Conservation (phyloP, 2,113 vertebrate species). For the Nesospiza acunhae region DNA sequence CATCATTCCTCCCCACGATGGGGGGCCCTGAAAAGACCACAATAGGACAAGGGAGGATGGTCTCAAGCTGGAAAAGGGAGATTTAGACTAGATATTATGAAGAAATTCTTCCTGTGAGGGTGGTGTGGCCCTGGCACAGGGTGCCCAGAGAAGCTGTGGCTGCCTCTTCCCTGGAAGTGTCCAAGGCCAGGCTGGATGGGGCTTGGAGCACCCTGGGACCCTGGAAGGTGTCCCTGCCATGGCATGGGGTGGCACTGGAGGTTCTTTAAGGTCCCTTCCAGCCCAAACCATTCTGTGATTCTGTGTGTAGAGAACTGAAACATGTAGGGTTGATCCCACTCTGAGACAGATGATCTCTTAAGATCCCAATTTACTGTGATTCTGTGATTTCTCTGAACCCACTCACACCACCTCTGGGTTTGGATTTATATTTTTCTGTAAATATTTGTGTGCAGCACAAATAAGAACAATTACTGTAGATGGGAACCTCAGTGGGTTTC, state of each 20-base stretch:
- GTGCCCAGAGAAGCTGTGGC: background rate
- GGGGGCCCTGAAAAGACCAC: too few species aligned
- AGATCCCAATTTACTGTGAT: background rate
- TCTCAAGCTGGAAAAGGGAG: background rate
- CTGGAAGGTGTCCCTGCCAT: background rate
- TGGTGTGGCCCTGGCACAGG: background rate
- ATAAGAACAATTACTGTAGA: background rate
- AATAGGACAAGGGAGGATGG: background rate
- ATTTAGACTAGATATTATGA: background rate
- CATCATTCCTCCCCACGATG: too few species aligned
- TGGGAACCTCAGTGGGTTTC: background rate
- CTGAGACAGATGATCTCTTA: background rate
- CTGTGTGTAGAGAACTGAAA: background rate
- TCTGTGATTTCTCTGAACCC: background rate
- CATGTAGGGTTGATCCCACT: background rate
- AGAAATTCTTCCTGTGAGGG: background rate
- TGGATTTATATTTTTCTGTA: background rate
- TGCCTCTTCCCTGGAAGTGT: background rate
- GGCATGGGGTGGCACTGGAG: fast-evolving
- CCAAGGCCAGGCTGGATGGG: fast-evolving
- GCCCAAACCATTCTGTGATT: background rate
- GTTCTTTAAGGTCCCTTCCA: background rate
- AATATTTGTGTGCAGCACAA: background rate
- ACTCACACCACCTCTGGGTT: too few species aligned
- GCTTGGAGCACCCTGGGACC: fast-evolving